Evolutionary conservation across 2,113 vertebrate genomes (phyloP), one percentile per base, ranked within the genome.

Genomic region (Atractosteus spatula): DNA sequence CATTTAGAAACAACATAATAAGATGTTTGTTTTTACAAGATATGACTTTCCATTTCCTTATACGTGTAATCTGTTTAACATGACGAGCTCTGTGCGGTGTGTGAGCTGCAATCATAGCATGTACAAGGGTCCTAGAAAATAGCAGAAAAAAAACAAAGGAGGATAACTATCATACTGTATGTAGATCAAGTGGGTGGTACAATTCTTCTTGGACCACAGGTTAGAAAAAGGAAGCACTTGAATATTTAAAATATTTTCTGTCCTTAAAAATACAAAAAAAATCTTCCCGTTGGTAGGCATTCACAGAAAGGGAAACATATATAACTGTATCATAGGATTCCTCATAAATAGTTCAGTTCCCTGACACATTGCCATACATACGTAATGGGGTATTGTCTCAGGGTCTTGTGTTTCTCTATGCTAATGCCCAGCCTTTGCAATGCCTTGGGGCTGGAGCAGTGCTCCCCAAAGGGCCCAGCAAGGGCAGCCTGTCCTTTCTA

Each of bases 1-100:
- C 86, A 81, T 89, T 91, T 90, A 87, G 88, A 88, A 85, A 88
- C 88, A 88, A 89, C 84, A 88, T 89, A 89, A 91, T 89, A 82
- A 70, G 64, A 59, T 54, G 59, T 11, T 81, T 64, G 62, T 41
- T 64, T 64, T 62, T 17, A 70, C 29, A 44, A 16, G 11, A 3
- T n/a, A n/a, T 80, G 69, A 79, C 78, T 78, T 83, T 84, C 83
- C 79, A 77, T 84, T 83, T 78, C 73, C 73, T 83, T 76, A 64
- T 41, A 64, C 62, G 41, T 83, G 76, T 82, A 82, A 77, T 78
- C 66, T 68, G 68, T 85, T 84, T 66, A 84, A 84, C 84, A 79
- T 78, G 76, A 77, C 75, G 59, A 77, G 72, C 81, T 81, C 75
- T 84, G 83, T 83, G 86, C 87, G 72, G 79, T 82, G 71, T 78